Evolutionary conservation across 1,140 invertebrate species (phyloP).

Genomic region (Caenorhabditis briggsae): DNA sequence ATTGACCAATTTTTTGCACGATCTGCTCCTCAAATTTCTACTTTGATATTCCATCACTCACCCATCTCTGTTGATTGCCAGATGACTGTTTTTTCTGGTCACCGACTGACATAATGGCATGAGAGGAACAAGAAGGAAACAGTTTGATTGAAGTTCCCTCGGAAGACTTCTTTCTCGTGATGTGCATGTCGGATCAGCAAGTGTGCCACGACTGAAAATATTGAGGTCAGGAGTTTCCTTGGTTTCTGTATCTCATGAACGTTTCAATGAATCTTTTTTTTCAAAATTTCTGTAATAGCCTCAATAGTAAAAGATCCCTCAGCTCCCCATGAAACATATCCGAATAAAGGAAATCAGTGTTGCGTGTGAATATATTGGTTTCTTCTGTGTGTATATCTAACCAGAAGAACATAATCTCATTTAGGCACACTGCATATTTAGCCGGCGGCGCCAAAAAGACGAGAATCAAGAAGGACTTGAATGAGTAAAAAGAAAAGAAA

Average conservation of each 20-base stretch:
- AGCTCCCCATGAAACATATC: not conserved
- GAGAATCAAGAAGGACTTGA: slow-evolving; percentile 48
- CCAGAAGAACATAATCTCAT: slow-evolving; percentile 22
- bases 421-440: slow-evolving; percentile 36
- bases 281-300: too few relatives aligned
- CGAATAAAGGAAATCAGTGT: not conserved
- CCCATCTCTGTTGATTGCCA: slow-evolving; percentile 53
- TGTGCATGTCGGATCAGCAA: slow-evolving; percentile 76
- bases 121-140: slow-evolving; percentile 76
- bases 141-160: slow-evolving; percentile 75
- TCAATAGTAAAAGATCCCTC: not conserved
- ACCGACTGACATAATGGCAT: slow-evolving; percentile 73
- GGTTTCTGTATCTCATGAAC: not conserved
- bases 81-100: slow-evolving; percentile 56
- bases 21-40: too few relatives aligned
- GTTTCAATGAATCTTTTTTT: too few relatives aligned
- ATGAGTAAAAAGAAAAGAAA: not conserved
- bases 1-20: too few relatives aligned
- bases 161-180: slow-evolving; percentile 70
- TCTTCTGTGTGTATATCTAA: not conserved
- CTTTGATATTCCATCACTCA: slow-evolving; percentile 15
- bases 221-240: not conserved
- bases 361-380: slow-evolving; percentile 33
- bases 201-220: slow-evolving; percentile 71
- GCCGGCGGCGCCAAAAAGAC: slow-evolving; percentile 44